Percentiles rank a stretch among this genome's conserved stretches.
These are phyloP conservation scores for Hirundichthys speculiger DNA, from an alignment of 2,113 vertebrate species.

Conservation along the genomic window DNA sequence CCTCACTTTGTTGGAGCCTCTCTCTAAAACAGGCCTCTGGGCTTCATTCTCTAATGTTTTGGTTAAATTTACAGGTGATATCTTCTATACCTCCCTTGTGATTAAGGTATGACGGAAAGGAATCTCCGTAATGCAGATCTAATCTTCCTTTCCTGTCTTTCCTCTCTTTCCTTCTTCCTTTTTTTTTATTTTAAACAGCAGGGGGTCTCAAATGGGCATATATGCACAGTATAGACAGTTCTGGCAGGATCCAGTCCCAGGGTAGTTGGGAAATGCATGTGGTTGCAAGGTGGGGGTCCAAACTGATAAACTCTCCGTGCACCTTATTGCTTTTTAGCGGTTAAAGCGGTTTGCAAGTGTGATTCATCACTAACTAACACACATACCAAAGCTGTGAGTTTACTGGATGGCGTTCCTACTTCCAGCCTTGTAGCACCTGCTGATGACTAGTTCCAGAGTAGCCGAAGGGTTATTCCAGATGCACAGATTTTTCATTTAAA, in stretches of 20 bases:
- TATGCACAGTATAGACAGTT: neutral
- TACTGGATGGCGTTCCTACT: slow-evolving; percentile 38
- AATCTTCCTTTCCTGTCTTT: too few species aligned
- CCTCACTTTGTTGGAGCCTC: too few species aligned
- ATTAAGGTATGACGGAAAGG: too few species aligned
- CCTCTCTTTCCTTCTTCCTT: too few species aligned
- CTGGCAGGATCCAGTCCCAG: slow-evolving; percentile 15
- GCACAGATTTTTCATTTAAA: slow-evolving; percentile 8
- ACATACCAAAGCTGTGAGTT: slow-evolving; percentile 38
- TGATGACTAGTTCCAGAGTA: slow-evolving; percentile 32
- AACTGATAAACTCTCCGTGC: slow-evolving; percentile 29
- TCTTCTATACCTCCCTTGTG: too few species aligned
- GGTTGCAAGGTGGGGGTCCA: slow-evolving; percentile 31
- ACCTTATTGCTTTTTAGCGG: slow-evolving; percentile 53
- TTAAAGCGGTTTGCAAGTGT: slow-evolving; percentile 32
- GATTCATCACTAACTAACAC: slow-evolving; percentile 49
- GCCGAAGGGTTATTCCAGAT: slow-evolving; percentile 38
- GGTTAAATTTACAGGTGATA: too few species aligned
- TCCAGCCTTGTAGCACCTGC: slow-evolving; percentile 21
- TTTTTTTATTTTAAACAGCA: too few species aligned
- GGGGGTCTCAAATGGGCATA: too few species aligned
- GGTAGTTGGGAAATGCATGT: slow-evolving; percentile 16
- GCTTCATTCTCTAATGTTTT: too few species aligned
- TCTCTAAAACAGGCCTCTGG: too few species aligned
- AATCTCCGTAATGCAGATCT: too few species aligned